Percentiles rank a stretch among this genome's conserved stretches.
phyloP scores from a whole-genome alignment of 2,113 vertebrate species.

The Burhinus oedicnemus region DNA sequence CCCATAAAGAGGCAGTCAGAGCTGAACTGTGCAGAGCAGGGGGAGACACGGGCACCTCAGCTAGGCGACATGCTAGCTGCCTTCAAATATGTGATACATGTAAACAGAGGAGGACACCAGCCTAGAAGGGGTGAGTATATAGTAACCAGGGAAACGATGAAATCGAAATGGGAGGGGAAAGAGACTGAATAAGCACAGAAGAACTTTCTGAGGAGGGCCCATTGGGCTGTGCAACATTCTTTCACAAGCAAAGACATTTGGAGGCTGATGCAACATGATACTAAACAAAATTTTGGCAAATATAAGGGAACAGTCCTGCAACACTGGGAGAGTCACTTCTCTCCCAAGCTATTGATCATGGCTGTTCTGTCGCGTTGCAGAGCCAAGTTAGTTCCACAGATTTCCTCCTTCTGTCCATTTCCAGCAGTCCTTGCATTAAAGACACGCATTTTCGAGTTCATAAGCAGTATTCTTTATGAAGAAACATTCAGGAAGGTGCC shows the following conservation, averaged over 20 bases:
- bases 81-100: not conserved
- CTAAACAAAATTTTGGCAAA: not conserved
- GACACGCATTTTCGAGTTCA: not conserved
- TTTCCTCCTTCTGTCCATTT: not conserved
- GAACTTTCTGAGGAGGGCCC: not conserved
- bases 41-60: not conserved
- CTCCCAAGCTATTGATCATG: not conserved
- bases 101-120: not conserved
- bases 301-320: not conserved
- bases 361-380: not conserved
- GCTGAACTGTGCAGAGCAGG: not conserved
- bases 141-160: not conserved
- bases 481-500: not conserved
- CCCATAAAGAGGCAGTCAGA: not conserved
- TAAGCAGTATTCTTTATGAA: not conserved
- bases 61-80: not conserved
- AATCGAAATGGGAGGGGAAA: not conserved
- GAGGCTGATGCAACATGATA: not conserved
- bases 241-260: not conserved
- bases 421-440: not conserved
- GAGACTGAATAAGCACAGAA: not conserved
- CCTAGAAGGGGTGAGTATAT: not conserved
- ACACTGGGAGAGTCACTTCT: not conserved
- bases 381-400: not conserved
- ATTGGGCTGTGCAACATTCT: not conserved